These are phyloP conservation scores for Xanthia icteritia DNA, from an alignment of 2,888 invertebrate species.

Conservation along the genomic window DNA sequence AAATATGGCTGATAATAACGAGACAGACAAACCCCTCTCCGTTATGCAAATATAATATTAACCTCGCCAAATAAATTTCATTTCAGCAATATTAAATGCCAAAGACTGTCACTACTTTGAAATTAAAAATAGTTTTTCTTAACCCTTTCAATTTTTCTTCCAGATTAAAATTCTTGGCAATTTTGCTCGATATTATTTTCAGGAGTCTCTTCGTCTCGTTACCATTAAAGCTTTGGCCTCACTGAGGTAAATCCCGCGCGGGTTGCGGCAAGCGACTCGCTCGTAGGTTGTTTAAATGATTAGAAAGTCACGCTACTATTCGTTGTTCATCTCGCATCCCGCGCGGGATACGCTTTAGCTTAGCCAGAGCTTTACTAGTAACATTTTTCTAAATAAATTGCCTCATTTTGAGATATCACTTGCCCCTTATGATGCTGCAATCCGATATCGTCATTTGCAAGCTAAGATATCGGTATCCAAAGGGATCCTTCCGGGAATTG, in stretches of 20 bases:
- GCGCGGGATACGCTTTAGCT: too few species aligned
- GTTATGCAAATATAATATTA: slow-evolving; percentile 30
- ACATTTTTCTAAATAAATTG: background rate
- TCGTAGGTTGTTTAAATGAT: too few species aligned
- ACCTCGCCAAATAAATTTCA: slow-evolving; percentile 28
- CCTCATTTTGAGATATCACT: slow-evolving; percentile 27
- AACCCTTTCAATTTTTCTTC: slow-evolving; percentile 25
- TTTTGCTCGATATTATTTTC: slow-evolving; percentile 13
- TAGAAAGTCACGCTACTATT: background rate
- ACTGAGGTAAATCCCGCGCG: background rate
- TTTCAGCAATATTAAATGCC: slow-evolving; percentile 52
- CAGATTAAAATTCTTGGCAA: slow-evolving; percentile 53
- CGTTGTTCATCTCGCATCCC: background rate
- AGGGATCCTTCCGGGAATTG: slow-evolving; percentile 31
- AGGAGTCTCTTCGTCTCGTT: background rate
- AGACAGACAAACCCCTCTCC: too few species aligned
- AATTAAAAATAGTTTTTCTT: slow-evolving; percentile 57
- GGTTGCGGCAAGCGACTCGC: background rate
- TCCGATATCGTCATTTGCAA: slow-evolving; percentile 51
- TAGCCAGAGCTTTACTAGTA: background rate
- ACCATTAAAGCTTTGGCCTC: background rate
- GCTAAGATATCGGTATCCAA: slow-evolving; percentile 20
- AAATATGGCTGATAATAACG: too few species aligned
- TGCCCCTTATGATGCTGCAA: slow-evolving; percentile 30
- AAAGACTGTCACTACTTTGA: slow-evolving; percentile 34